These are phyloP conservation scores for Hylaeus volcanicus DNA, from an alignment of 1,140 invertebrate species.

Conservation along the genomic window DNA sequence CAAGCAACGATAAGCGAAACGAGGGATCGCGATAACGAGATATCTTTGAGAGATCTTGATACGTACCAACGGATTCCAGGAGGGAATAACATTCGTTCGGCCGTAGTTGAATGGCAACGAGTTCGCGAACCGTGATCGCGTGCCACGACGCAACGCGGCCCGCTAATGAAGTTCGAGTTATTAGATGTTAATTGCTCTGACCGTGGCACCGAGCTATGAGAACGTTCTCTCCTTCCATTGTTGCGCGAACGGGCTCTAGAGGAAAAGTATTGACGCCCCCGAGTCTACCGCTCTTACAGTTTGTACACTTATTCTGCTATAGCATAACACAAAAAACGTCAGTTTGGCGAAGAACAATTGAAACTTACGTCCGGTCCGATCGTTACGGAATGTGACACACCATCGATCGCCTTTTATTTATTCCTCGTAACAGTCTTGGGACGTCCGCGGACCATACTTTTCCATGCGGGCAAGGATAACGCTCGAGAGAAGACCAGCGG, in stretches of 20 bases:
- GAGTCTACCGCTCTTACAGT: too few relatives aligned
- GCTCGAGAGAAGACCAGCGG: too few relatives aligned
- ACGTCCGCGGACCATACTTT: conserved; percentile 3
- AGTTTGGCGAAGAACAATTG: too few relatives aligned
- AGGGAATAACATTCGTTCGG: background rate
- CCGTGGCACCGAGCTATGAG: conserved; percentile 40
- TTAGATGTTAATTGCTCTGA: conserved; percentile 51
- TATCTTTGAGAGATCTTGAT: too few relatives aligned
- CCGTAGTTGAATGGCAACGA: background rate
- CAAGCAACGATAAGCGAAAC: too few relatives aligned
- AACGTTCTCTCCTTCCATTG: conserved; percentile 51
- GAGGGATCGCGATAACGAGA: too few relatives aligned
- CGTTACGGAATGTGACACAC: too few relatives aligned
- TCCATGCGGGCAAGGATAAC: background rate
- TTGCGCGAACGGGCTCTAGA: background rate
- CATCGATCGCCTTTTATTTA: background rate
- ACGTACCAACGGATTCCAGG: too few relatives aligned
- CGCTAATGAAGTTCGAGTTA: conserved; percentile 44
- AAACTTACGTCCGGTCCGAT: too few relatives aligned
- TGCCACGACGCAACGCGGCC: background rate
- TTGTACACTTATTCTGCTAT: too few relatives aligned
- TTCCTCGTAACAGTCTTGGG: background rate
- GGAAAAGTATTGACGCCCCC: conserved; percentile 21
- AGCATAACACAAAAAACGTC: too few relatives aligned
- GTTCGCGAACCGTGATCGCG: conserved; percentile 12